Percentiles rank a stretch among this genome's conserved stretches.
These are phyloP conservation scores for Atlantisia rogersi DNA, from an alignment of 2,113 vertebrate genomes.

Conservation along the genomic window DNA sequence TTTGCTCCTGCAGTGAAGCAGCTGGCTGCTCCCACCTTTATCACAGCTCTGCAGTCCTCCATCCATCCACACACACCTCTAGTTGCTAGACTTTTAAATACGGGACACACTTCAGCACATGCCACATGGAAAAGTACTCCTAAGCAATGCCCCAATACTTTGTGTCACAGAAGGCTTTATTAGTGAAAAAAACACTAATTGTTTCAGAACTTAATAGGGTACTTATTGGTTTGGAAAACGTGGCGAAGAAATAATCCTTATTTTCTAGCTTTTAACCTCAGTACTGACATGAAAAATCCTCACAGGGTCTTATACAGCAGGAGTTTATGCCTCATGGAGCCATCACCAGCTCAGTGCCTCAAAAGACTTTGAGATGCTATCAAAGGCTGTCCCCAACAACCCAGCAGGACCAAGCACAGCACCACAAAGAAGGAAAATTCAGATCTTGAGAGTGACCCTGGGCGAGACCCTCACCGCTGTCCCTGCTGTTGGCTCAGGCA, in stretches of 20 bases:
- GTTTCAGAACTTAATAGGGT: neutral
- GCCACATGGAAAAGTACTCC: neutral
- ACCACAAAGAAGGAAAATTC: neutral
- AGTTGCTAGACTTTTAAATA: neutral
- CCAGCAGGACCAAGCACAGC: neutral
- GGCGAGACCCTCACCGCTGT: neutral
- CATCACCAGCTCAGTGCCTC: neutral
- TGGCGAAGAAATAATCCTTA: neutral
- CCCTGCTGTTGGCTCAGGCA: neutral
- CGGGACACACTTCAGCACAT: rapidly evolving
- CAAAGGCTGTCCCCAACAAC: neutral
- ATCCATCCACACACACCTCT: neutral
- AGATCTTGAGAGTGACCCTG: neutral
- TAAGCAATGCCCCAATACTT: neutral
- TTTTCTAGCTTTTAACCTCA: neutral
- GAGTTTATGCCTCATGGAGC: neutral
- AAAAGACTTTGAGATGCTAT: neutral
- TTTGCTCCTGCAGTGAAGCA: neutral
- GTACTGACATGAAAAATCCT: neutral
- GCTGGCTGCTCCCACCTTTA: neutral
- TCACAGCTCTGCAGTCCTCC: neutral
- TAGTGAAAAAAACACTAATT: neutral
- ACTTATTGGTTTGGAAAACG: neutral
- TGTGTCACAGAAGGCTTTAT: neutral
- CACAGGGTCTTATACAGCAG: rapidly evolving